Percentiles rank a stretch among this genome's conserved stretches.
phyloP scores from a whole-genome alignment of 1,140 invertebrate genomes.

The Apolygus lucorum region DNA sequence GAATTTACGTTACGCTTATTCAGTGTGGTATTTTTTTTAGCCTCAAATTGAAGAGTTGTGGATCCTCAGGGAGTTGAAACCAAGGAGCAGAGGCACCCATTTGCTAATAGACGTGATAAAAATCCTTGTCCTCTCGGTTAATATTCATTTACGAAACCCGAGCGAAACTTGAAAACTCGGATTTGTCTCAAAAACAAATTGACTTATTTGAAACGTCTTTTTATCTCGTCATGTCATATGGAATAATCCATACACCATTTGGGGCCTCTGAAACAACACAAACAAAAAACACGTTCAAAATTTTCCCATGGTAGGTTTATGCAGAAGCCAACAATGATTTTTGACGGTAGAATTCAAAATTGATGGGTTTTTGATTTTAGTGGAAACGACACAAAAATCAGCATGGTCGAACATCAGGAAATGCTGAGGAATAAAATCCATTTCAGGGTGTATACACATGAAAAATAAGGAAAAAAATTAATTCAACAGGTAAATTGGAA shows the following conservation, averaged over 20 bases:
- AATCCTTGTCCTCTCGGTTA: not conserved
- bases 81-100: not conserved
- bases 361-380: not conserved
- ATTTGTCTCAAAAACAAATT: not conserved
- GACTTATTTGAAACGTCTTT: not conserved
- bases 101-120: not conserved
- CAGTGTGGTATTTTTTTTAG: too few relatives aligned
- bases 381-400: not conserved
- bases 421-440: not conserved
- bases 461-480: too few relatives aligned
- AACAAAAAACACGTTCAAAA: constrained; percentile 25
- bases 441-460: not conserved
- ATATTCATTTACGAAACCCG: not conserved
- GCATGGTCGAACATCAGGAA: not conserved
- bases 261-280: constrained; percentile 24
- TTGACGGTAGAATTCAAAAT: constrained; percentile 4
- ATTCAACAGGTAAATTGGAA: too few relatives aligned
- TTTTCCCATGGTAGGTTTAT: constrained; percentile 16
- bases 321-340: not conserved
- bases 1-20: too few relatives aligned
- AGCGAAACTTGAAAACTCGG: not conserved
- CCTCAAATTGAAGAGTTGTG: not conserved
- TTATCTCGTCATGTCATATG: not conserved
- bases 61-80: not conserved
- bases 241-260: not conserved